Percentiles rank a stretch among this genome's conserved stretches.
Evolutionary conservation across 2,113 vertebrate genomes (phyloP).

Genomic region (Myotis lucifugus): DNA sequence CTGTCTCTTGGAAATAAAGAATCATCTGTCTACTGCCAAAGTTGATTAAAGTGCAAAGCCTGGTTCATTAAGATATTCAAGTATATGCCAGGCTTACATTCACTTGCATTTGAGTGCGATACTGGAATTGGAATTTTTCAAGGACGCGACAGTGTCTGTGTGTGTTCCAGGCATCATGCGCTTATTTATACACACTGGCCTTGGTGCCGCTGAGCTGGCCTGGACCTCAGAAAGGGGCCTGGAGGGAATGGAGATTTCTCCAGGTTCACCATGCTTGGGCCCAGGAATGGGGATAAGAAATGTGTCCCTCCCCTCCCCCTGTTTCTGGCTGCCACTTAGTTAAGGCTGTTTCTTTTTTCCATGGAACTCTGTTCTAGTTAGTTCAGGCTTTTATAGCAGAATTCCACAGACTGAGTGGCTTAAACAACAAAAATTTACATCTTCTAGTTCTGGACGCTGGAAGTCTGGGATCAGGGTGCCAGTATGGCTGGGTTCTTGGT

Average conservation of each 20-base stretch:
- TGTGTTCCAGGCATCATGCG: neutral
- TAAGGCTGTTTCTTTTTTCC: neutral
- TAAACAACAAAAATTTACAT: neutral
- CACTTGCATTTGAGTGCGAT: neutral
- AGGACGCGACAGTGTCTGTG: neutral
- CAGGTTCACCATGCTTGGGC: neutral
- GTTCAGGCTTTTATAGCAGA: neutral
- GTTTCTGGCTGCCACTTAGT: neutral
- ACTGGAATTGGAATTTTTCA: neutral
- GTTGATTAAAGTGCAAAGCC: neutral
- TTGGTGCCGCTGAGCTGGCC: neutral
- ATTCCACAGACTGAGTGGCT: neutral
- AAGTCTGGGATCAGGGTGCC: neutral
- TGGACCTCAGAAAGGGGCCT: neutral
- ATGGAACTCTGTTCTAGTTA: neutral
- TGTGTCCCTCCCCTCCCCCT: neutral
- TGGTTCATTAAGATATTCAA: neutral
- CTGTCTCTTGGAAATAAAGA: slow-evolving; percentile 74
- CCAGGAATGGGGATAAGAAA: neutral
- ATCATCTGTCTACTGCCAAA: slow-evolving; percentile 63
- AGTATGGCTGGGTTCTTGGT: no score
- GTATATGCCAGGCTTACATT: neutral
- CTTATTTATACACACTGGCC: neutral
- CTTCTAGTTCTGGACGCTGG: neutral
- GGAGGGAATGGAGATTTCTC: neutral